These are phyloP conservation scores for Oreochromis mossambicus DNA, from an alignment of 2,797 vertebrate genomes.

Conservation along the genomic window DNA sequence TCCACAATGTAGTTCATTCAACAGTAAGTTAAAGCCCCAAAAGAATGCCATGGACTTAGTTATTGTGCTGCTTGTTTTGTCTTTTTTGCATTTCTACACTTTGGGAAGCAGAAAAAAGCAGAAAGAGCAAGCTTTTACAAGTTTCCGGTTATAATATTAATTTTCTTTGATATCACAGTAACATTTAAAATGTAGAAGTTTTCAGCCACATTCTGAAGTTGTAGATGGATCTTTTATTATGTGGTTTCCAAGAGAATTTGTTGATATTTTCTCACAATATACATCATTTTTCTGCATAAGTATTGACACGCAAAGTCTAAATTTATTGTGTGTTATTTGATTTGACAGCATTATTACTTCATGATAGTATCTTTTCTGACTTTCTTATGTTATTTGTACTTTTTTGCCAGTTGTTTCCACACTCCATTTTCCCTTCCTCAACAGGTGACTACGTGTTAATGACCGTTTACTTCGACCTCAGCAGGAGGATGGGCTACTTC, in stretches of 20 bases:
- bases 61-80: background rate
- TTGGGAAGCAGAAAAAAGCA: background rate
- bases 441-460: constrained; percentile 94
- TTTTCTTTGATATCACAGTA: background rate
- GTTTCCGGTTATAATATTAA: background rate
- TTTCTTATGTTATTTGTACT: background rate
- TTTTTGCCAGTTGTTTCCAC: background rate
- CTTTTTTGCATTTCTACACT: background rate
- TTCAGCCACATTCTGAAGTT: background rate
- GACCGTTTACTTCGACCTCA: constrained; percentile 95
- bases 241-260: background rate
- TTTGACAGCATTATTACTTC: background rate
- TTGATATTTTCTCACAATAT: background rate
- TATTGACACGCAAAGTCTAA: background rate
- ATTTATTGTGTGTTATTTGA: background rate
- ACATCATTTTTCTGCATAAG: background rate
- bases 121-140: background rate
- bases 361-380: background rate
- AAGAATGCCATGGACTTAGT: background rate
- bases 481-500: constrained; percentile 97
- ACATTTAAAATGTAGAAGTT: background rate
- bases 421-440: background rate
- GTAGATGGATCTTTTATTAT: background rate
- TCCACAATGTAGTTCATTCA: background rate
- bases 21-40: background rate